A percentile compares a stretch with the other conserved stretches of the same genome.
These are phyloP conservation scores for Nemopilema nomurai DNA, from an alignment of 30 jellyfish, hydroid and myxozoan genomes.

Conservation along the genomic window DNA sequence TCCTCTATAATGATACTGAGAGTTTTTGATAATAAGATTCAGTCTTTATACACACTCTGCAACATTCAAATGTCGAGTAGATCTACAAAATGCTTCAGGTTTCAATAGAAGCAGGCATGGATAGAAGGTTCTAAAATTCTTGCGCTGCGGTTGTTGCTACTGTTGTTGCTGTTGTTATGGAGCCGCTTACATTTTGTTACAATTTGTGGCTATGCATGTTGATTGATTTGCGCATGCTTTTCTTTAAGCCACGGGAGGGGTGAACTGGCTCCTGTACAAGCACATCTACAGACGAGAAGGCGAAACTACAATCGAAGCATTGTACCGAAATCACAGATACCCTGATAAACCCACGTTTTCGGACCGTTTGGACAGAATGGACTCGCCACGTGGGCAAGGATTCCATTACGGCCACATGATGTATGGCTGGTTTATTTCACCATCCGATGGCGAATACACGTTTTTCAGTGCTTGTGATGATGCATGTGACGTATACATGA, in stretches of 20 bases:
- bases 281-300: slow-evolving; percentile 80
- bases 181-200: too few species aligned
- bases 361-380: slow-evolving; percentile 76
- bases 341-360: slow-evolving; percentile 78
- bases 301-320: slow-evolving; percentile 89
- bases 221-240: background rate
- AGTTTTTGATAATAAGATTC: background rate
- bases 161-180: too few species aligned
- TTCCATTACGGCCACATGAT: slow-evolving; percentile 93
- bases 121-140: too few species aligned
- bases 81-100: too few species aligned
- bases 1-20: too few species aligned
- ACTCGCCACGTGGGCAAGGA: slow-evolving; percentile 78
- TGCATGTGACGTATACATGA: slow-evolving; percentile 96
- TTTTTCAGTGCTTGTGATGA: slow-evolving; percentile 98
- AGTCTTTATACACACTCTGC: too few species aligned
- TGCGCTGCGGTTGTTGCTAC: too few species aligned
- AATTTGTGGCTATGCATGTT: too few species aligned
- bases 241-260: slow-evolving; percentile 84
- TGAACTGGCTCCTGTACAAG: slow-evolving; percentile 75
- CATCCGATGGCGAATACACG: slow-evolving; percentile 95
- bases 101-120: too few species aligned
- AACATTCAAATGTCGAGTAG: too few species aligned
- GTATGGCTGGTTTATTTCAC: slow-evolving; percentile 97
- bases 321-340: slow-evolving; percentile 82